Conservation (phyloP, 2,113 vertebrate genomes). For the Ciconia stormi region DNA sequence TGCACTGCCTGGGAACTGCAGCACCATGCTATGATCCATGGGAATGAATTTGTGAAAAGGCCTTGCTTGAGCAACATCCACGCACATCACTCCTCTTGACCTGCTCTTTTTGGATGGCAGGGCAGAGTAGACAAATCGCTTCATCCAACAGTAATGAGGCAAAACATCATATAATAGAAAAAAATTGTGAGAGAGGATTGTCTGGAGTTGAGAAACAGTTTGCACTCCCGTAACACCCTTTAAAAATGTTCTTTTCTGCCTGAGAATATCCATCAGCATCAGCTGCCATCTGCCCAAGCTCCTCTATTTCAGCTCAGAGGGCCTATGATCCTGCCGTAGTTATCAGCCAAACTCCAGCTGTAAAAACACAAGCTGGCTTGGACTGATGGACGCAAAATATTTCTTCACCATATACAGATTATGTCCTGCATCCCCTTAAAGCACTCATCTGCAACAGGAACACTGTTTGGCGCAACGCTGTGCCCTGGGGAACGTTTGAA, state of each 20-base stretch:
- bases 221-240: neutral
- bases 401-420: neutral
- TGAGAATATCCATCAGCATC: neutral
- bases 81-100: neutral
- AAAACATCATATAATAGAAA: neutral
- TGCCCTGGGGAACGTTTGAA: neutral
- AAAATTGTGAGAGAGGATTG: neutral
- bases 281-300: conserved; percentile 14
- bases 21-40: neutral
- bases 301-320: neutral
- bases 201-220: neutral
- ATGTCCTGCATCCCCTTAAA: neutral
- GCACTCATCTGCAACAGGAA: neutral
- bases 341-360: conserved; percentile 37
- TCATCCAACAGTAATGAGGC: neutral
- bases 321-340: neutral
- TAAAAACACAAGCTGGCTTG: conserved; percentile 41
- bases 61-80: neutral
- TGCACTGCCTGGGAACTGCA: neutral
- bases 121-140: neutral
- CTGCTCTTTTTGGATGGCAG: neutral
- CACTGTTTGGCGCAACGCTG: neutral
- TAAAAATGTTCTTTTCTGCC: neutral
- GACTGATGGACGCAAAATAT: neutral
- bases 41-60: neutral